phyloP scores from a whole-genome alignment of 2,797 vertebrate genomes.

The Alfaro cultratus region DNA sequence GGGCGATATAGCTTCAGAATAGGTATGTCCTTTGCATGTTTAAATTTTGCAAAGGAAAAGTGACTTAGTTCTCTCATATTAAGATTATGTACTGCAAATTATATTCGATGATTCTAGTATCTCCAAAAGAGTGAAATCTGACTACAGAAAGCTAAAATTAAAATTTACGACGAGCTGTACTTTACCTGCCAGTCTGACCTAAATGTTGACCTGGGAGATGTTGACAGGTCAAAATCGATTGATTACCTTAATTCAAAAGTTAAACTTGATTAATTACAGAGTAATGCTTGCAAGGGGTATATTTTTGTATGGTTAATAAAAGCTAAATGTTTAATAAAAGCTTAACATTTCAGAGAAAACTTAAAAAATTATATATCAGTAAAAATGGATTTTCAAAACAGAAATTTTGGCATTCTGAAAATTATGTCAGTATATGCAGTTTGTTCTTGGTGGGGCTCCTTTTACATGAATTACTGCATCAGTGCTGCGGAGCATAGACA shows the following conservation, averaged over 20 bases:
- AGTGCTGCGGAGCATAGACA: neutral
- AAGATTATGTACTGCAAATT: neutral
- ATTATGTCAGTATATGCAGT: neutral
- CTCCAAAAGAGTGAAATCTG: neutral
- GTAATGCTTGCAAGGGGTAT: neutral
- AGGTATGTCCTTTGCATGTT: neutral
- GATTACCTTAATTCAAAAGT: neutral
- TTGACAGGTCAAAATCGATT: neutral
- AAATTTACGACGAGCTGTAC: neutral
- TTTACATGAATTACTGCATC: neutral
- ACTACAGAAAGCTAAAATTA: neutral
- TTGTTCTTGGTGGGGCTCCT: neutral
- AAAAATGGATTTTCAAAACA: neutral
- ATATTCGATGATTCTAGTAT: neutral
- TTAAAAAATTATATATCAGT: neutral
- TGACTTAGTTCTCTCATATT: neutral
- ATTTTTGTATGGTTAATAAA: neutral
- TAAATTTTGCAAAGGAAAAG: neutral
- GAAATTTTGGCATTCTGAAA: neutral
- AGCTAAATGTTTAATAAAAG: neutral
- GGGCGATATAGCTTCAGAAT: constrained; percentile 31
- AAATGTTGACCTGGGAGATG: neutral
- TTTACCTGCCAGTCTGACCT: neutral
- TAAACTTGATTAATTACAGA: neutral
- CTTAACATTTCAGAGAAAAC: neutral